phyloP scores from a whole-genome alignment of 1,140 invertebrate species.

The Diachasma alloeum region DNA sequence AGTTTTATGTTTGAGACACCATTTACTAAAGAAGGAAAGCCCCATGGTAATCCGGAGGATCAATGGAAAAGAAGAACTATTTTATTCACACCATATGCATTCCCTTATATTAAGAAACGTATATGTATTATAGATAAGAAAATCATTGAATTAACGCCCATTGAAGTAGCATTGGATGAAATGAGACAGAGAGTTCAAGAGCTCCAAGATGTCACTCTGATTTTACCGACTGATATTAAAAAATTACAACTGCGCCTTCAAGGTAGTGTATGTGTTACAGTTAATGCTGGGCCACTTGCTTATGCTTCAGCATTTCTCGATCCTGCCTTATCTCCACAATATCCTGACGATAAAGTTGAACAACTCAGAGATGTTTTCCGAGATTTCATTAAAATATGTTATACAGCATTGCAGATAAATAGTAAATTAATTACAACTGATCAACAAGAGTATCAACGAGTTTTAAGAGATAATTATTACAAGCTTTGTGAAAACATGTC shows the following conservation, averaged over 20 bases:
- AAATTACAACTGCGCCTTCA: slow-evolving; percentile 89
- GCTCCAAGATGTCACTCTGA: slow-evolving; percentile 83
- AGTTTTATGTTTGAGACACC: slow-evolving; percentile 94
- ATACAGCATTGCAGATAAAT: slow-evolving; percentile 87
- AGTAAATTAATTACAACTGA: slow-evolving; percentile 84
- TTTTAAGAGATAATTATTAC: slow-evolving; percentile 83
- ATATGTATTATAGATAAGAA: slow-evolving; percentile 78
- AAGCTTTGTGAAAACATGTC: slow-evolving; percentile 84
- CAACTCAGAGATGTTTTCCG: slow-evolving; percentile 84
- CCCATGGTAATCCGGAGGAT: slow-evolving; percentile 82
- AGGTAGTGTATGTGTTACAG: slow-evolving; percentile 90
- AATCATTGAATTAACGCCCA: slow-evolving; percentile 84
- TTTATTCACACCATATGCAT: slow-evolving; percentile 84
- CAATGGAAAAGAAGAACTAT: slow-evolving; percentile 89
- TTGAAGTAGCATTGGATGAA: slow-evolving; percentile 93
- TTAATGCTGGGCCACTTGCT: slow-evolving; percentile 93
- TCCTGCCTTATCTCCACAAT: slow-evolving; percentile 71
- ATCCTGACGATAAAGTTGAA: slow-evolving; percentile 83
- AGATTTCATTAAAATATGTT: slow-evolving; percentile 88
- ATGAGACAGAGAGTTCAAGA: slow-evolving; percentile 87
- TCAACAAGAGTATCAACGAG: slow-evolving; percentile 90
- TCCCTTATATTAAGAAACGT: slow-evolving; percentile 92
- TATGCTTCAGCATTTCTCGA: slow-evolving; percentile 91
- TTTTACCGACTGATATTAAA: slow-evolving; percentile 83
- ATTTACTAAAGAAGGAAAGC: slow-evolving; percentile 84